Percentiles rank a stretch among this genome's conserved stretches.
phyloP scores from a whole-genome alignment of 2,888 invertebrate species.

The Syritta pipiens region DNA sequence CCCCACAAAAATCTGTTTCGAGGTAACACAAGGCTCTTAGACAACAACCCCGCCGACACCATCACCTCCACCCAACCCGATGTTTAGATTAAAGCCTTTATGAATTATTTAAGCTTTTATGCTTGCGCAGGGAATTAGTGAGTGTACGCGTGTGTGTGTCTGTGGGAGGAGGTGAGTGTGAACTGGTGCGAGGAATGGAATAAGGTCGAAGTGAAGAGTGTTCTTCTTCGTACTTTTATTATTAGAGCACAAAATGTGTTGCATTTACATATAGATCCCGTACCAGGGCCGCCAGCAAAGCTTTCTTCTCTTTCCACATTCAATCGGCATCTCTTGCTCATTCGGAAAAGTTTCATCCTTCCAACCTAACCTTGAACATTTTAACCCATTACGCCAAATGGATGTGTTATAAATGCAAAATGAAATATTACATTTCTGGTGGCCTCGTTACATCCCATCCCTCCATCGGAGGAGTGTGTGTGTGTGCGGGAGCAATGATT shows the following conservation, averaged over 20 bases:
- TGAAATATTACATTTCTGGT: slow-evolving; percentile 65
- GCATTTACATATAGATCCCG: slow-evolving; percentile 46
- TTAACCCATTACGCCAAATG: slow-evolving; percentile 68
- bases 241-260: slow-evolving; percentile 53
- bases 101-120: slow-evolving; percentile 66
- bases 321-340: slow-evolving; percentile 17
- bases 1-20: slow-evolving; percentile 43
- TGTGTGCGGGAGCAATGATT: slow-evolving; percentile 35
- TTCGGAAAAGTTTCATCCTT: slow-evolving; percentile 49
- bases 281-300: neutral
- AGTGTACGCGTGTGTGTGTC: neutral
- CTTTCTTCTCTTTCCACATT: slow-evolving; percentile 51
- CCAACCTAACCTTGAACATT: slow-evolving; percentile 64
- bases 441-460: slow-evolving; percentile 8
- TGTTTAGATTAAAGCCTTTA: slow-evolving; percentile 66
- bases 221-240: slow-evolving; percentile 19
- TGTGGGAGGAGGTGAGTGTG: neutral
- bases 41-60: slow-evolving; percentile 14
- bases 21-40: slow-evolving; percentile 27
- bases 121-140: slow-evolving; percentile 36
- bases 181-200: neutral
- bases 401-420: slow-evolving; percentile 66
- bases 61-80: slow-evolving; percentile 28
- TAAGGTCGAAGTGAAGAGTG: slow-evolving; percentile 23
- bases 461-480: too few species aligned